These are phyloP conservation scores for Plemyria rubiginata DNA, from an alignment of 2,888 invertebrate genomes.

Conservation along the genomic window DNA sequence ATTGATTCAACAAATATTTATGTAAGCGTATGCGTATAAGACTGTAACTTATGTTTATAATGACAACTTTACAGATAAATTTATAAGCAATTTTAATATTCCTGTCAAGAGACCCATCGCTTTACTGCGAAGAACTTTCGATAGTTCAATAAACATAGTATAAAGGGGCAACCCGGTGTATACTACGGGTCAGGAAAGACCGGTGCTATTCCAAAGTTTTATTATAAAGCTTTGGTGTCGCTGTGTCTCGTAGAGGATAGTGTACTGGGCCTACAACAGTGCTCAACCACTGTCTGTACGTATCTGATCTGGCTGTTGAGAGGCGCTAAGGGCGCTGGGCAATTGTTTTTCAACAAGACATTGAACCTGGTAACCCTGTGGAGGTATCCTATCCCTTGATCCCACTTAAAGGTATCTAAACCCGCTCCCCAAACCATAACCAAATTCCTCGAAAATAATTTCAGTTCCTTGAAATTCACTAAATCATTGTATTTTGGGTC, in stretches of 20 bases:
- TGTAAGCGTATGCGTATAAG: neutral
- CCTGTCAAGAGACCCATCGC: slow-evolving; percentile 74
- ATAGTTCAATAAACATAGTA: slow-evolving; percentile 74
- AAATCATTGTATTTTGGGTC: neutral
- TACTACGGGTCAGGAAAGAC: slow-evolving; percentile 76
- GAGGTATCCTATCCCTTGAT: slow-evolving; percentile 21
- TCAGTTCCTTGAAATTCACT: neutral
- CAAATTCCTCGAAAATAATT: slow-evolving; percentile 14
- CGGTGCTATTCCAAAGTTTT: slow-evolving; percentile 57
- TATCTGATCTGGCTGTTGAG: slow-evolving; percentile 62
- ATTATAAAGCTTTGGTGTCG: slow-evolving; percentile 49
- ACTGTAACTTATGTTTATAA: slow-evolving; percentile 11
- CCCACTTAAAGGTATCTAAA: slow-evolving; percentile 14
- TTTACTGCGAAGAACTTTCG: slow-evolving; percentile 63
- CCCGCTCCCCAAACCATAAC: neutral
- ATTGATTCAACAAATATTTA: neutral
- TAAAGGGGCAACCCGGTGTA: slow-evolving; percentile 74
- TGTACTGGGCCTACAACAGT: slow-evolving; percentile 68
- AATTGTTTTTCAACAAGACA: slow-evolving; percentile 84
- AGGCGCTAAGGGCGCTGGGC: slow-evolving; percentile 71
- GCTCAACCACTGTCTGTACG: slow-evolving; percentile 78
- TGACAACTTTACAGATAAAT: slow-evolving; percentile 69
- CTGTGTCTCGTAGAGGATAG: slow-evolving; percentile 61
- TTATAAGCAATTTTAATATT: slow-evolving; percentile 49
- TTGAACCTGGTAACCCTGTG: slow-evolving; percentile 71